phyloP scores from a whole-genome alignment of 2,113 vertebrate species.

The Eubucco bourcierii region DNA sequence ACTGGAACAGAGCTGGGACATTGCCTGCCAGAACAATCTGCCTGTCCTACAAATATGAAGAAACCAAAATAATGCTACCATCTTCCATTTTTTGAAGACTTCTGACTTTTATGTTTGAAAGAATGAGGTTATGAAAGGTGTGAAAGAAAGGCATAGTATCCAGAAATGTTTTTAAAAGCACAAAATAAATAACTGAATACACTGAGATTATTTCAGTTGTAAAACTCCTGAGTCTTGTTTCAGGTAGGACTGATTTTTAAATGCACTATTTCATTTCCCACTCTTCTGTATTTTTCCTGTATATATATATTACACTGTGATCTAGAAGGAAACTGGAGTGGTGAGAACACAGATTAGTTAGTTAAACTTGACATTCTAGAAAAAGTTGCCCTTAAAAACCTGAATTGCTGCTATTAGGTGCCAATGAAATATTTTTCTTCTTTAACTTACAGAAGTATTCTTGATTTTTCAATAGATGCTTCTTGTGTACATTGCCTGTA shows the following conservation, averaged over 20 bases:
- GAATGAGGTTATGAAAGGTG: not conserved
- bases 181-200: constrained; percentile 47
- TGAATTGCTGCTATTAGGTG: not conserved
- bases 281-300: not conserved
- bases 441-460: not conserved
- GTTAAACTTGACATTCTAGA: not conserved
- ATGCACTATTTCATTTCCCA: constrained; percentile 18
- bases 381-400: not conserved
- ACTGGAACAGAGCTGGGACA: not conserved
- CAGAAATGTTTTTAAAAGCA: constrained; percentile 1
- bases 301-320: not conserved
- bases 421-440: not conserved
- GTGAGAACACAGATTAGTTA: not conserved
- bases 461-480: not conserved
- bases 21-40: not conserved
- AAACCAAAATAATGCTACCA: not conserved
- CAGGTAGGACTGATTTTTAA: constrained; percentile 33
- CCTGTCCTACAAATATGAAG: not conserved
- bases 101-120: not conserved
- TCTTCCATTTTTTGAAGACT: not conserved
- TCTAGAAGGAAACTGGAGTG: not conserved
- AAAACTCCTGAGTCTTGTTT: constrained; percentile 6
- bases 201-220: not conserved
- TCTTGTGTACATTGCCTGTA: not conserved
- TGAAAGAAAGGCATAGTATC: constrained; percentile 13